Percentiles rank a stretch among this genome's conserved stretches.
Evolutionary conservation across 2,113 vertebrate genomes (phyloP).

Genomic region (Pitta sordida): DNA sequence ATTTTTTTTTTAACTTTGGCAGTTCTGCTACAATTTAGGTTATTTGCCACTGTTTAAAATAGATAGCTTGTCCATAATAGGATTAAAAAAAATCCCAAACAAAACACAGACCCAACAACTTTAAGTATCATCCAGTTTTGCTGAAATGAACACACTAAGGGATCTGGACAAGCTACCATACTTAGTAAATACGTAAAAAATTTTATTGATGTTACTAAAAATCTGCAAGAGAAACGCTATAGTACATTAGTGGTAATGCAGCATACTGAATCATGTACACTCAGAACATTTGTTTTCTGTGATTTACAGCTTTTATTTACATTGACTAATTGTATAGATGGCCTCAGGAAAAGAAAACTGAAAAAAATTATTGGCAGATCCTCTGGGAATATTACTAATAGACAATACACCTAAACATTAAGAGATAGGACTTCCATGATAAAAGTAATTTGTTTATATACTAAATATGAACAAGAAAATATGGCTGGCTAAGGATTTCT

Average conservation of each 20-base stretch:
- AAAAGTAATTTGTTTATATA: background rate
- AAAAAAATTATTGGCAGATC: background rate
- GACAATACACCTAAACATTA: background rate
- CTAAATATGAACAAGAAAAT: background rate
- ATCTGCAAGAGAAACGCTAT: background rate
- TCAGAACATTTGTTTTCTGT: background rate
- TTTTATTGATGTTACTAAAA: background rate
- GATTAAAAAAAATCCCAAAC: background rate
- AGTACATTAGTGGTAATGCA: background rate
- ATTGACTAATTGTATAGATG: background rate
- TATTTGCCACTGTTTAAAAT: constrained; percentile 33
- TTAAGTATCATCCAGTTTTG: background rate
- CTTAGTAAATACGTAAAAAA: background rate
- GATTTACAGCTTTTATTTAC: background rate
- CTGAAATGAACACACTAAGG: background rate
- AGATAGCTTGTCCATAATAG: background rate
- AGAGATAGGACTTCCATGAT: background rate
- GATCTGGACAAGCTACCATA: background rate
- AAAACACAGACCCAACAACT: background rate
- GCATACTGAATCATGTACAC: background rate
- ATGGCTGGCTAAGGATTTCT: background rate
- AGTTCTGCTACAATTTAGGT: background rate
- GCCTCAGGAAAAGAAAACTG: background rate
- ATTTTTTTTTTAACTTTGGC: background rate
- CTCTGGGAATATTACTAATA: background rate